Base-by-base conservation (phyloP, 2,113 vertebrate species). In the Halichoeres trimaculatus region DNA sequence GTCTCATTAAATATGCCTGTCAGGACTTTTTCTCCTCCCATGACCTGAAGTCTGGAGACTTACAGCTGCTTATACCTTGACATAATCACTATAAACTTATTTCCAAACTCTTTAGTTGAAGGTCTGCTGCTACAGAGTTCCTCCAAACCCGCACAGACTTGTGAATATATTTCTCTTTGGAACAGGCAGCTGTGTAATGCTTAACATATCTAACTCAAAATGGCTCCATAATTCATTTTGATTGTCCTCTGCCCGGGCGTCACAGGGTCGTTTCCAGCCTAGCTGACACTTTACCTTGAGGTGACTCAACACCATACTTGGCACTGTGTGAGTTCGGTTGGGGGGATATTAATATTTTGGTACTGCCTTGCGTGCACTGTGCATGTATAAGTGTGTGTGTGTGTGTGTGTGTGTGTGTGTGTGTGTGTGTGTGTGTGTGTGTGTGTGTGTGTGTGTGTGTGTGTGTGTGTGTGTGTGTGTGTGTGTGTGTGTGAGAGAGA, bases 291-390 rank as follows among this genome's bases (percentile, higher is more conserved):
- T 85, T 74, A 83, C 34, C 65, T 71, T 66, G 65, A 64, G 64
- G 71, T 81, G 79, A 79, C 76, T 74, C 78, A 83, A 81, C 30
- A 17, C 41, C 76, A 73, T 43, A 43, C 71, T 68, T 35, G 48
- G 76, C 30, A 40, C 13, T 19, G 55, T 65, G 40, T 48, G 62
- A 24, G 60, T 63, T 43, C 36, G 11, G 13, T 5, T 73, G 58
- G 63, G 62, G 14, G 70, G 30, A 74, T 53, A 50, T 84, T 80
- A 62, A 87, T 83, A 77, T 83, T 84, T 85, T 23, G 64, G 41
- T n/a, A 57, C 60, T 61, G 66, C 66, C 41, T 73, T 67, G 61
- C 59, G 72, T 36, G 47, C 30, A 26, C 10, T 9, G 8, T 78
- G 30, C 30, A 30, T 30, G 30, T 6, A 30, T 30, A 6, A 30